Evolutionary conservation across 2,888 invertebrate species (phyloP).

Genomic region (Biston betularia): DNA sequence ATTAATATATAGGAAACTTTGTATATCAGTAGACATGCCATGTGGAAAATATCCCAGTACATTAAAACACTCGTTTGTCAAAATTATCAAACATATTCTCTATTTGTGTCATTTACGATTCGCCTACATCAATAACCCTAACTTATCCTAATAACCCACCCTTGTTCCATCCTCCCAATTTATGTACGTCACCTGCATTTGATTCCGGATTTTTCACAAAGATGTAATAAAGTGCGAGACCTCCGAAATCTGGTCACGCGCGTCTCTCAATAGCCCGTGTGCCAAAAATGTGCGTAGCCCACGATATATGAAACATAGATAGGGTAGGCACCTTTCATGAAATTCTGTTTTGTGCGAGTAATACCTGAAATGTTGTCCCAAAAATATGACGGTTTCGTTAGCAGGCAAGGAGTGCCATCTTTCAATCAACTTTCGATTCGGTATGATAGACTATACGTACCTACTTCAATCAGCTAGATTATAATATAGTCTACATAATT

Average conservation of each 20-base stretch:
- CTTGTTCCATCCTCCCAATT: slow-evolving; percentile 23
- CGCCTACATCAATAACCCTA: neutral
- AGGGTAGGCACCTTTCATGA: slow-evolving; percentile 19
- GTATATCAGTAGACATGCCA: too few species aligned
- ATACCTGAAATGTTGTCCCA: slow-evolving; percentile 33
- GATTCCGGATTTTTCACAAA: slow-evolving; percentile 39
- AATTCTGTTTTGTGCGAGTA: slow-evolving; percentile 27
- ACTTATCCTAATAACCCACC: slow-evolving; percentile 3
- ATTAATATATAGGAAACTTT: too few species aligned
- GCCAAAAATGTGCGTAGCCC: slow-evolving; percentile 55
- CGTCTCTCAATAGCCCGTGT: slow-evolving; percentile 49
- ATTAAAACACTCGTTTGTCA: too few species aligned
- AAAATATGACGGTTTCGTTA: slow-evolving; percentile 18
- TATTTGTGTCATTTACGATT: neutral
- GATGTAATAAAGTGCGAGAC: slow-evolving; percentile 53
- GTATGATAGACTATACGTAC: too few species aligned
- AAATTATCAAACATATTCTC: neutral
- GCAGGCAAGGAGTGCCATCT: neutral
- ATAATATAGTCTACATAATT: too few species aligned
- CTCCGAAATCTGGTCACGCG: slow-evolving; percentile 61
- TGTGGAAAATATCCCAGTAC: too few species aligned
- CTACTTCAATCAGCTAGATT: too few species aligned
- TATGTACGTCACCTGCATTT: slow-evolving; percentile 40
- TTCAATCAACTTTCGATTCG: neutral
- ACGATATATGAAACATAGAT: slow-evolving; percentile 32